These are phyloP conservation scores for mouse (Mus musculus) DNA, from an alignment of 2,113 vertebrate species.

Conservation along the genomic window DNA sequence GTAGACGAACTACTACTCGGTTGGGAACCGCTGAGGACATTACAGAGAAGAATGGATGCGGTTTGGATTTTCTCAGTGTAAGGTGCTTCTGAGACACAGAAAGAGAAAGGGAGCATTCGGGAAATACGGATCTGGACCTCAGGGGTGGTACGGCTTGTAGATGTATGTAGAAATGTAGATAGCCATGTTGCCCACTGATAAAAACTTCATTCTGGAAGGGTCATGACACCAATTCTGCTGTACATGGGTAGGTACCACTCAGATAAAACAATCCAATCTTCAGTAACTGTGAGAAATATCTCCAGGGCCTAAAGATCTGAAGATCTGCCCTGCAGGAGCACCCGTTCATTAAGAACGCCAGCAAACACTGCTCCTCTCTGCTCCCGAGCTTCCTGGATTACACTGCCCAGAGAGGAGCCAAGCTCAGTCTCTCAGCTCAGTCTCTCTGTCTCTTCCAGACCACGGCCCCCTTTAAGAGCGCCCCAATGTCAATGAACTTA, in stretches of 20 bases:
- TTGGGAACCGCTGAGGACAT: neutral
- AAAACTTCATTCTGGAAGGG: constrained; percentile 33
- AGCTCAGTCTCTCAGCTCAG: neutral
- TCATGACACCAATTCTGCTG: neutral
- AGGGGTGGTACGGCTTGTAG: neutral
- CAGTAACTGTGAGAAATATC: neutral
- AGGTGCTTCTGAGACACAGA: neutral
- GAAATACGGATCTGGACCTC: neutral
- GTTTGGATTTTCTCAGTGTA: neutral
- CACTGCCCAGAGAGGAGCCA: neutral
- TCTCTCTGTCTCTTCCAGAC: neutral
- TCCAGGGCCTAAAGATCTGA: constrained; percentile 3
- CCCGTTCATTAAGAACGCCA: neutral
- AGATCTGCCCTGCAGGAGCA: neutral
- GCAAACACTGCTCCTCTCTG: neutral
- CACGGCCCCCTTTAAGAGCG: neutral
- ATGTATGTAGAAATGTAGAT: neutral
- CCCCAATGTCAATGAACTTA: constrained; percentile 4
- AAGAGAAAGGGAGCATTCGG: neutral
- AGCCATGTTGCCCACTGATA: neutral
- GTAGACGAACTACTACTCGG: neutral
- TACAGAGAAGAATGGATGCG: neutral
- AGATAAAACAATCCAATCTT: constrained; percentile 6
- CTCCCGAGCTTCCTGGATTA: neutral
- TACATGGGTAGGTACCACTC: neutral